A percentile compares a stretch with the other conserved stretches of the same genome.
Conservation (phyloP, 2,113 vertebrate species). For the Axis porcinus region DNA sequence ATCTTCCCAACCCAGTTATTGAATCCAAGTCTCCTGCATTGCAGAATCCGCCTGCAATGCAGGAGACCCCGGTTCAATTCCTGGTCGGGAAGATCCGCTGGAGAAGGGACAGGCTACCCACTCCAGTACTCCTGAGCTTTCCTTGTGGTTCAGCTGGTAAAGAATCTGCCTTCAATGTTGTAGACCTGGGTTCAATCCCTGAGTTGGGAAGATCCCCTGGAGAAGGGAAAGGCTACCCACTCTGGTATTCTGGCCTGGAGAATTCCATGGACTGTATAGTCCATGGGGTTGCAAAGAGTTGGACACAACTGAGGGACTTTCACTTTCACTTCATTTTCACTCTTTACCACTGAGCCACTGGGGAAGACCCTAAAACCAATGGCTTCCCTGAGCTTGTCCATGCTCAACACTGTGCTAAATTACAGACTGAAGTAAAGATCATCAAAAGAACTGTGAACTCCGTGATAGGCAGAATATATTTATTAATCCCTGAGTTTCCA, state of each 20-base stretch:
- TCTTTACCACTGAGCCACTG: neutral
- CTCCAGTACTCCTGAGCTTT: neutral
- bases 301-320: neutral
- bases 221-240: neutral
- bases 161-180: neutral
- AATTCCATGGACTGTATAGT: neutral
- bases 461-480: neutral
- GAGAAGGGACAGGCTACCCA: neutral
- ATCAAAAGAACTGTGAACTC: neutral
- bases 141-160: neutral
- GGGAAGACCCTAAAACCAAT: neutral
- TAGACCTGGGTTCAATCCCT: neutral
- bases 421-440: neutral
- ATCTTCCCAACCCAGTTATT: neutral
- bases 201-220: neutral
- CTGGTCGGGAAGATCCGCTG: neutral
- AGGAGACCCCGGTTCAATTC: neutral
- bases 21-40: neutral
- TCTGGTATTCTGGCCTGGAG: neutral
- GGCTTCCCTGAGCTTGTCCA: neutral
- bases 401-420: neutral
- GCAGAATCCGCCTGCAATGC: neutral
- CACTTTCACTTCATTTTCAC: neutral
- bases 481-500: neutral
- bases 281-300: neutral